Conservation (phyloP, 2,888 invertebrate species). For the Gerris lacustris region DNA sequence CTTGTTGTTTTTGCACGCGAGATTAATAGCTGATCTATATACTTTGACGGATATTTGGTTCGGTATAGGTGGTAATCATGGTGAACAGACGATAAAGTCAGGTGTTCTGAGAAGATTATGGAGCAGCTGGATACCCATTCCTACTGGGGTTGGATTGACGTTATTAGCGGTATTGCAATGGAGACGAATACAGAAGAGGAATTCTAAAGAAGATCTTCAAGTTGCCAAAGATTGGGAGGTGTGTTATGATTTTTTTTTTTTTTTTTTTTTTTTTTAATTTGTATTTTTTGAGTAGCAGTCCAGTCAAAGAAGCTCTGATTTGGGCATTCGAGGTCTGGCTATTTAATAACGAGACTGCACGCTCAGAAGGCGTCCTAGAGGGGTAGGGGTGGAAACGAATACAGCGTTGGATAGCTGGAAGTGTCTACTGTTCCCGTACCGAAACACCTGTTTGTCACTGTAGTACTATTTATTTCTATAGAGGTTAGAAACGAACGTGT, state of each 20-base stretch:
- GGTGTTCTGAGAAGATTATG: constrained; percentile 15
- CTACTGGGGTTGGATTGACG: constrained; percentile 30
- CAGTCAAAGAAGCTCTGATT: no score
- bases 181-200: constrained; percentile 26
- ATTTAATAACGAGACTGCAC: no score
- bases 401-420: no score
- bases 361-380: no score
- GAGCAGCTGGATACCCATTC: constrained; percentile 29
- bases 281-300: no score
- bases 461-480: no score
- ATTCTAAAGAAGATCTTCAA: constrained; percentile 16
- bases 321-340: no score
- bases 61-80: neutral
- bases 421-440: no score
- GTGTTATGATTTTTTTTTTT: neutral
- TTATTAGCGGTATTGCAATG: constrained; percentile 30
- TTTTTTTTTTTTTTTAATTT: no score
- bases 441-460: no score
- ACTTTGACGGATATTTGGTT: neutral
- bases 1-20: neutral
- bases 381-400: no score
- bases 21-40: neutral
- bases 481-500: no score
- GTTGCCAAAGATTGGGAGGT: constrained; percentile 26
- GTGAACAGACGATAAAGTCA: neutral